These are phyloP conservation scores for Pontoporia blainvillei DNA, from an alignment of 2,113 vertebrate species.

Conservation along the genomic window DNA sequence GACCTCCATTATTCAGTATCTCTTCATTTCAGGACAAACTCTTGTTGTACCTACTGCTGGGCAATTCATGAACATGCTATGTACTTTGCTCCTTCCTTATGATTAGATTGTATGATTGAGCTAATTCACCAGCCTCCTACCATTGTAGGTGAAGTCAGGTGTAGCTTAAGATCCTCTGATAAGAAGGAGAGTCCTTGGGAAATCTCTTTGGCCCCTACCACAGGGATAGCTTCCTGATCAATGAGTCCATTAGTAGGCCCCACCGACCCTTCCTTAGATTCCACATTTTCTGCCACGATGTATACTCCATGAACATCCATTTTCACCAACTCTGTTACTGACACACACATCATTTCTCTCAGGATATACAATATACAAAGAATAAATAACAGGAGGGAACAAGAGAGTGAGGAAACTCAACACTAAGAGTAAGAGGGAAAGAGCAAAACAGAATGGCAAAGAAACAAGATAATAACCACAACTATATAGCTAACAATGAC, in stretches of 20 bases:
- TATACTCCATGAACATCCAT: not conserved
- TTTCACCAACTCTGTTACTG: not conserved
- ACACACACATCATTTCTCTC: not conserved
- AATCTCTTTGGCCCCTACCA: not conserved
- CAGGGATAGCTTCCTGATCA: not conserved
- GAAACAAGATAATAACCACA: too few species aligned
- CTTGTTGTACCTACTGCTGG: not conserved
- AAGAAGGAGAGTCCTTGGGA: not conserved
- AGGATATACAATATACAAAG: not conserved
- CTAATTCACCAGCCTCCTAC: not conserved
- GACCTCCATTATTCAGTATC: not conserved
- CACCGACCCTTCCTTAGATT: not conserved
- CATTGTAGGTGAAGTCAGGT: not conserved
- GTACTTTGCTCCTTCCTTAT: not conserved
- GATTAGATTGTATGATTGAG: not conserved
- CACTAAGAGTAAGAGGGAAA: not conserved
- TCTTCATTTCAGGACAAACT: not conserved
- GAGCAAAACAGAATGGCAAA: not conserved
- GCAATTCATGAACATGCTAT: not conserved
- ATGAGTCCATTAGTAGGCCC: too few species aligned
- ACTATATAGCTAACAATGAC: too few species aligned
- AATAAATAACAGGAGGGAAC: not conserved
- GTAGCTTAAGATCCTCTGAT: not conserved
- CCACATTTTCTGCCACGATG: rapidly evolving
- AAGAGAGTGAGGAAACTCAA: not conserved